Percentiles rank a stretch among this genome's conserved stretches.
Evolutionary conservation across 2,888 invertebrate species (phyloP).

Genomic region (Unio pictorum): DNA sequence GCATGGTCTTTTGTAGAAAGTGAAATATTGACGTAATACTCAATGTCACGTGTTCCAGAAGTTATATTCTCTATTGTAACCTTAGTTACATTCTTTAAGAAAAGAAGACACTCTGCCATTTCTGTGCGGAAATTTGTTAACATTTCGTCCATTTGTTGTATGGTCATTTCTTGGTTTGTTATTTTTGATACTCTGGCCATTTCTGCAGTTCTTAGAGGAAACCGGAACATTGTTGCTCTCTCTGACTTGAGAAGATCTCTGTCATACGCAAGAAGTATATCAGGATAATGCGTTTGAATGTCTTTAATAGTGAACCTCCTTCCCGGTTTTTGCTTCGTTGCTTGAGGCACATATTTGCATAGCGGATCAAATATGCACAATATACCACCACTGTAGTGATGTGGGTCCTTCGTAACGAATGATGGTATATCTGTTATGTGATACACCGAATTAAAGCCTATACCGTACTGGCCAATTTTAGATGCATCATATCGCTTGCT

Average conservation of each 20-base stretch:
- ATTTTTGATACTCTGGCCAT: constrained; percentile 57
- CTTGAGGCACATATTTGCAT: constrained; percentile 49
- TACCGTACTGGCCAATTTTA: constrained; percentile 57
- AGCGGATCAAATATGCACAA: constrained; percentile 65
- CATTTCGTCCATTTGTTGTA: constrained; percentile 7
- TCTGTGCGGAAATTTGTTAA: constrained; percentile 19
- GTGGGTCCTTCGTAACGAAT: constrained; percentile 43
- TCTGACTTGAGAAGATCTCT: constrained; percentile 14
- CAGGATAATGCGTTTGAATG: constrained; percentile 10
- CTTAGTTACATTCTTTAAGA: constrained; percentile 27
- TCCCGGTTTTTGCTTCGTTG: constrained; percentile 27
- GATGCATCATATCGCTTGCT: constrained; percentile 50
- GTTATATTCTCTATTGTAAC: constrained; percentile 19
- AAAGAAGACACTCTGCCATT: constrained; percentile 22
- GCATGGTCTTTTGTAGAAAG: neutral
- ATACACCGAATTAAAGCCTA: constrained; percentile 61
- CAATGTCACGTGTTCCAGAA: constrained; percentile 1
- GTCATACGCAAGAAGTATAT: constrained; percentile 31
- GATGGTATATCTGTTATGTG: constrained; percentile 58
- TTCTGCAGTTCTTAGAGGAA: constrained; percentile 33
- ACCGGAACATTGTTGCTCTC: constrained; percentile 36
- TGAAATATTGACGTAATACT: constrained; percentile 1
- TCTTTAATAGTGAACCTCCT: constrained; percentile 19
- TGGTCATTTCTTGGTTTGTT: constrained; percentile 18
- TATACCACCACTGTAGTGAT: constrained; percentile 40